Base-by-base conservation (phyloP, 1,140 invertebrate species). In the Asbolus verrucosus region DNA sequence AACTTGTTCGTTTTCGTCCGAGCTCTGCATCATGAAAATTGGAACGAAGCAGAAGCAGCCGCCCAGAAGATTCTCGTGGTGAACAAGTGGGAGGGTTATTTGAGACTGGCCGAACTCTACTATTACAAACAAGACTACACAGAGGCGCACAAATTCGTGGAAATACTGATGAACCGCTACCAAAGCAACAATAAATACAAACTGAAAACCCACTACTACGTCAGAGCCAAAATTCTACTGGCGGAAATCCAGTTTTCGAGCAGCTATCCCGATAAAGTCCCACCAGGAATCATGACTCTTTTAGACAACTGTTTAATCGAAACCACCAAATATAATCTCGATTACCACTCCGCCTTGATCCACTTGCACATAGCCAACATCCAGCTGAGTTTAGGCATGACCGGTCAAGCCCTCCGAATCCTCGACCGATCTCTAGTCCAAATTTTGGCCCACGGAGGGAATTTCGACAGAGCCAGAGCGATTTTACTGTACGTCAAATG, bases 371-470 rank as follows among this genome's bases (percentile, higher is more conserved):
- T 95, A 38, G 92, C 92, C 0, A 90, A 92, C 76, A 83, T 87
- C 0, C 81, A 94, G 82, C 80, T 94, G 11, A 65, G n/a, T 41
- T 30, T 65, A 83, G 88, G 88, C 11, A 87, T 93, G 79, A 87
- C 91, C 0, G 85, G 86, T 67, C 92, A 93, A 81, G 91, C 92
- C 0, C 80, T 93, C 14, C 82, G 85, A 38, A 81, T 93, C 1
- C 85, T 94, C 0, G 87, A 92, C 65, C 86, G 87, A 72, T 86
- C 88, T 16, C 86, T 94, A 71, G 85, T 90, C 0, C 83, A 87
- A 36, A 87, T 95, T 36, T 85, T 94, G 73, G 88, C 91, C 9
- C 90, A 95, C 75, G 93, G 93, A 0, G 90, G 89, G n/a, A 83
- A 87, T n/a, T 93, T 89, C 73, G 93, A 95, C 78, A 87, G 89